Evolutionary conservation across 2,113 vertebrate species (phyloP).

Genomic region (Stomatorhinus ivindoensis): DNA sequence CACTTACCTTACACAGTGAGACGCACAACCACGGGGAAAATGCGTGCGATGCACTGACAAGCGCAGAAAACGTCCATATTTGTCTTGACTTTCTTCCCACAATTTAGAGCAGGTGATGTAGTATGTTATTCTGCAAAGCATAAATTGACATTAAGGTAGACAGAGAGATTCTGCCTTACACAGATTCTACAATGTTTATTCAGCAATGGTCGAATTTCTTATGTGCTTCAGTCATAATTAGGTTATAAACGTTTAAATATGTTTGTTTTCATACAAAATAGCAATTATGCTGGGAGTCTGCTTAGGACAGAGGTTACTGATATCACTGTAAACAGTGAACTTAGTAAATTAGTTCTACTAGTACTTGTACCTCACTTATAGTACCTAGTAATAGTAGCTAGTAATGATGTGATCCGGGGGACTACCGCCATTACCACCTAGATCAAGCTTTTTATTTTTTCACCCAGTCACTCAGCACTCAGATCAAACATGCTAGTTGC

Average conservation of each 20-base stretch:
- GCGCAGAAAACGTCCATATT: not conserved
- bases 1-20: not conserved
- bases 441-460: too few relatives aligned
- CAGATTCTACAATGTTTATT: not conserved
- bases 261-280: not conserved
- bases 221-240: not conserved
- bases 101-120: not conserved
- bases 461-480: not conserved
- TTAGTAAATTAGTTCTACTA: not conserved
- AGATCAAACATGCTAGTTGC: not conserved
- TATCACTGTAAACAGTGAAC: not conserved
- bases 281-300: not conserved
- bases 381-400: not conserved
- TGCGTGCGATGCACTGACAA: not conserved
- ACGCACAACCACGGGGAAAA: not conserved
- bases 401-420: too few relatives aligned
- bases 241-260: not conserved
- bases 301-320: not conserved
- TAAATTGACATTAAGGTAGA: not conserved
- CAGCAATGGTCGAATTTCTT: not conserved
- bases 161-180: not conserved
- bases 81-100: not conserved
- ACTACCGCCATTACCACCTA: too few relatives aligned
- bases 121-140: not conserved
- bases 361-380: not conserved